A percentile compares a stretch with the other conserved stretches of the same genome.
Evolutionary conservation across 2,797 vertebrate genomes (phyloP).

Genomic region (Agapornis canus): DNA sequence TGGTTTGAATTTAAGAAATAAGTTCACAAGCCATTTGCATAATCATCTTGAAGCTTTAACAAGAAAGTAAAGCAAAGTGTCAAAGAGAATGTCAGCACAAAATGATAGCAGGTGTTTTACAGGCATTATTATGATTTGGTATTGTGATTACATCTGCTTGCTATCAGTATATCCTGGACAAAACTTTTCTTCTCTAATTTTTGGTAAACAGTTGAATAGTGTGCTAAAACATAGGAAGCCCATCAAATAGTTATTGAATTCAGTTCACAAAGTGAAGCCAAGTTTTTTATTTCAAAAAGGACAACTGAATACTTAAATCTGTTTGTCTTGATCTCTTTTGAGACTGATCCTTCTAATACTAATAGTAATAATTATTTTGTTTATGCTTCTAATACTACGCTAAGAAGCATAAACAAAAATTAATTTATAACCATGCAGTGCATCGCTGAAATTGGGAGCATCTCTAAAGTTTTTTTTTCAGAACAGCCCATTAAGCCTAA

Average conservation of each 20-base stretch:
- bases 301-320: neutral
- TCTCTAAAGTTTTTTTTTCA: neutral
- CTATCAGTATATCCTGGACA: neutral
- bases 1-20: neutral
- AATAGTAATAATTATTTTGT: too few relatives aligned
- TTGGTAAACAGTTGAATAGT: neutral
- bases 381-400: neutral
- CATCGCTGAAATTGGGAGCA: neutral
- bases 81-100: neutral
- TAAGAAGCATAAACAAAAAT: neutral
- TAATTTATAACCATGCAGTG: neutral
- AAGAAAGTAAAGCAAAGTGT: neutral
- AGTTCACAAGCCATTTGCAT: neutral
- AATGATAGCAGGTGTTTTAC: neutral
- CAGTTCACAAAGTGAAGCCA: neutral
- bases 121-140: neutral
- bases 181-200: neutral
- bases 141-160: neutral
- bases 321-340: neutral
- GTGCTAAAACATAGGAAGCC: neutral
- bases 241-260: neutral
- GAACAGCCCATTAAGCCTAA: neutral
- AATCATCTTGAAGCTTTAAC: neutral
- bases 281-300: neutral
- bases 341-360: neutral